phyloP scores from a whole-genome alignment of 2,888 invertebrate genomes.

The Pachliopta kotzebuea region DNA sequence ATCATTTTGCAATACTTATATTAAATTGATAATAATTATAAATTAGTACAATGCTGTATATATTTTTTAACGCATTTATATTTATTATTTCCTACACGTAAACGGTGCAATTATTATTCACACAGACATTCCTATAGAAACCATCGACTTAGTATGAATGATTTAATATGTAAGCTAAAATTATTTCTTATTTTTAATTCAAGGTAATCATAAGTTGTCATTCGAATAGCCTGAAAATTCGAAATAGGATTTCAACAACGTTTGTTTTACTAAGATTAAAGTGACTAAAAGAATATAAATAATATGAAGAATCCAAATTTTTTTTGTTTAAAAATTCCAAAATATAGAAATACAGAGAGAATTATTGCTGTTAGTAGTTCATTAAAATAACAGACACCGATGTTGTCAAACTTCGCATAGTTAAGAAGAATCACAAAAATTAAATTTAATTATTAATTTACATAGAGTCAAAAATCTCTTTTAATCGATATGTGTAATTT shows the following conservation, averaged over 20 bases:
- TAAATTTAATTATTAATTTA: too few relatives aligned
- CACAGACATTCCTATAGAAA: slow-evolving; percentile 2
- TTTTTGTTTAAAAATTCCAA: too few relatives aligned
- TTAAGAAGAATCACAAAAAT: too few relatives aligned
- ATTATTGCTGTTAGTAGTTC: background rate
- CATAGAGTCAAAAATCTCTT: too few relatives aligned
- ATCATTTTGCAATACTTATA: background rate
- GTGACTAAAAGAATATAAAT: background rate
- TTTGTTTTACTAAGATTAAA: too few relatives aligned
- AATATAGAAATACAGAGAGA: background rate
- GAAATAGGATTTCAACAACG: too few relatives aligned
- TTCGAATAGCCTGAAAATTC: too few relatives aligned
- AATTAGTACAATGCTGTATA: slow-evolving; percentile 10
- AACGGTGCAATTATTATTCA: slow-evolving; percentile 23
- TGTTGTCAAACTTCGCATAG: too few relatives aligned
- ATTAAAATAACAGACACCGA: background rate
- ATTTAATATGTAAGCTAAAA: slow-evolving; percentile 5
- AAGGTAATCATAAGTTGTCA: too few relatives aligned
- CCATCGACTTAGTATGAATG: slow-evolving; percentile 2
- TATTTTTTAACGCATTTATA: slow-evolving; percentile 16
- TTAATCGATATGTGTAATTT: too few relatives aligned
- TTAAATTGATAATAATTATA: background rate
- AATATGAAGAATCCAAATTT: too few relatives aligned
- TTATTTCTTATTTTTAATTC: background rate
- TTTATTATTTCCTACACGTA: slow-evolving; percentile 21